Evolutionary conservation across 2,113 vertebrate genomes (phyloP), one percentile per base, ranked within the genome.

Genomic region (Psophia crepitans): DNA sequence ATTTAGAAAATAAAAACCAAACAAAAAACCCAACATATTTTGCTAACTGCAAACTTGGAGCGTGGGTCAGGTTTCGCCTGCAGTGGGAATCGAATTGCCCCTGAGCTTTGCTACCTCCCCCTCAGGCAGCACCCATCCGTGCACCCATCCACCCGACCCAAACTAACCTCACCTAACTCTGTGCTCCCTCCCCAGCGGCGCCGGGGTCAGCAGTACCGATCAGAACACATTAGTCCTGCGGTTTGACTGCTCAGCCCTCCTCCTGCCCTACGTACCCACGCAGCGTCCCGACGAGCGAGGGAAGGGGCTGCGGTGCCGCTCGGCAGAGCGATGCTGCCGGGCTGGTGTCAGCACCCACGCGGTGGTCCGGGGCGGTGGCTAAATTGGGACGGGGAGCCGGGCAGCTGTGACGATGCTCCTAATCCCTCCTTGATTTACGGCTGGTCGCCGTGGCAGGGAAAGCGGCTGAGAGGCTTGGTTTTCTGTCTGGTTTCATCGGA

Each of bases 241-340:
- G 1, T n/a, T 56, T 18, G 11, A 7, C 17, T 24, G 15, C 51
- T 83, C 26, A 8, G 30, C 51, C 64, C 37, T 14, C 46, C 10
- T 48, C 41, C 49, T 6, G 11, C n/a, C 73, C 63, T 14, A 11
- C 0, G 0, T 24, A 51, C 21, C 87, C 13, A 0, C 5, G 54
- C 33, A 17, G 51, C 61, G 4, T 26, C 63, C 57, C 0, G 0
- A 28, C 5, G 60, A 60, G 86, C 33, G 0, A 17, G 41, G 3
- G 2, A 10, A 2, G 37, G 64, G 63, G 11, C 91, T 14, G 39
- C 5, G 8, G 49, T 12, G 39, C 56, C 4, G 14, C 39, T 19
- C 5, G 30, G 53, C 77, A 77, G 33, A 53, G 68, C 5, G 4
- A 18, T 26, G 68, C 68, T 1, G 3, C 66, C 1, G 7, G 69